Conservation (phyloP, 2,888 invertebrate genomes). For the Laothoe populi region DNA sequence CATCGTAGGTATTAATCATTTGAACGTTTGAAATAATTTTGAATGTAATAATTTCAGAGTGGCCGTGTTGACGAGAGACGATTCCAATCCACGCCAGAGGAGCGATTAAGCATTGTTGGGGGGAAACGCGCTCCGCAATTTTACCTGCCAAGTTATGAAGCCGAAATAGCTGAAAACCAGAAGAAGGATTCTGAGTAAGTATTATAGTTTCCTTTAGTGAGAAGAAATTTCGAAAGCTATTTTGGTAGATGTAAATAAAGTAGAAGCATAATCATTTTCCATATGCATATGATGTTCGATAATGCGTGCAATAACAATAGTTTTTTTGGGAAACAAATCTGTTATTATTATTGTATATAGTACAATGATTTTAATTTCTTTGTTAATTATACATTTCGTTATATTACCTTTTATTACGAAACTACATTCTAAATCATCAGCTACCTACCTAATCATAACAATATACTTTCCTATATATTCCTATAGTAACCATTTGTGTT, state of each 20-base stretch:
- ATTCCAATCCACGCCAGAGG: conserved; percentile 96
- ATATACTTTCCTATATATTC: too few species aligned
- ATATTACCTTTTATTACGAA: too few species aligned
- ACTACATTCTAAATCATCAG: too few species aligned
- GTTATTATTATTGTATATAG: too few species aligned
- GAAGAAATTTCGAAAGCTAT: conserved; percentile 4
- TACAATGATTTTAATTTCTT: too few species aligned
- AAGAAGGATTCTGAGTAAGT: conserved; percentile 98
- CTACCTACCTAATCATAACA: too few species aligned
- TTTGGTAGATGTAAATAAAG: neutral
- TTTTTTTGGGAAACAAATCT: too few species aligned
- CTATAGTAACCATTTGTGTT: neutral
- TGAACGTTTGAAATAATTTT: conserved; percentile 44
- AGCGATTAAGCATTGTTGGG: conserved; percentile 96
- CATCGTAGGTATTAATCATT: neutral
- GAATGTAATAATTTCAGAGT: conserved; percentile 81
- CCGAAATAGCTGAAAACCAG: conserved; percentile 98
- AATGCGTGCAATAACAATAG: neutral
- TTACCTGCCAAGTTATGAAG: conserved; percentile 97
- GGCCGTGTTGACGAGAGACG: conserved; percentile 95
- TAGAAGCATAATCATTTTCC: neutral
- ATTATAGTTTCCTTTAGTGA: conserved; percentile 24
- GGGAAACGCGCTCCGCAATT: conserved; percentile 99
- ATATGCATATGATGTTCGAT: neutral
- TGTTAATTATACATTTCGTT: too few species aligned